Conservation (phyloP, 1,140 invertebrate species). For the Armadillidium nasatum region DNA sequence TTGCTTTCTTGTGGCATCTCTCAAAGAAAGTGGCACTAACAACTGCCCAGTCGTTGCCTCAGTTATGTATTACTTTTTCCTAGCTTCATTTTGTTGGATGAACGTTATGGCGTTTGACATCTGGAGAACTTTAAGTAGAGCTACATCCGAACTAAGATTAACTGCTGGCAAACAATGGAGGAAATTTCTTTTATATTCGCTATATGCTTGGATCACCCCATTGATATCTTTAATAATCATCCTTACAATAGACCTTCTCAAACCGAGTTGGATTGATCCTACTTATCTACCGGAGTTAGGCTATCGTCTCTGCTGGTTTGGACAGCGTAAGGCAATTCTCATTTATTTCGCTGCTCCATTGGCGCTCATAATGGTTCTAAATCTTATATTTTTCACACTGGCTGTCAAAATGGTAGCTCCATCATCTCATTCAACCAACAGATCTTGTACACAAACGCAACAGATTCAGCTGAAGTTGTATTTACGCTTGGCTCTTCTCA, state of each 20-base stretch:
- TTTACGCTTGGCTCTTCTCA: constrained; percentile 55
- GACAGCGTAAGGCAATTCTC: constrained; percentile 53
- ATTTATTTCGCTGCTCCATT: constrained; percentile 57
- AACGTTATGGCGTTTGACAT: constrained; percentile 94
- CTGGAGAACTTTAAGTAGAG: constrained; percentile 56
- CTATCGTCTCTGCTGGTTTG: constrained; percentile 56
- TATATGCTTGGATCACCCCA: constrained; percentile 57
- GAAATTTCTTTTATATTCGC: constrained; percentile 54
- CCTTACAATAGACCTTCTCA: constrained; percentile 52
- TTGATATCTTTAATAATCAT: constrained; percentile 52
- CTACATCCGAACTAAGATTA: constrained; percentile 54
- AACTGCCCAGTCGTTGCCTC: constrained; percentile 61
- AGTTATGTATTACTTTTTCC: constrained; percentile 84
- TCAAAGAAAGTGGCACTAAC: constrained; percentile 40
- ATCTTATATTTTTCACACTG: constrained; percentile 54
- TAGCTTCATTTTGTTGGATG: constrained; percentile 93
- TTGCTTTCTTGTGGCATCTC: constrained; percentile 52
- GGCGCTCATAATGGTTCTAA: constrained; percentile 52
- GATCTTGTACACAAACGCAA: constrained; percentile 45
- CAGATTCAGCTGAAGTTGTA: constrained; percentile 56
- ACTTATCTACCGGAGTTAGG: constrained; percentile 53
- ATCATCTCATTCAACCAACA: constrained; percentile 50
- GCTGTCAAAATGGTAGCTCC: constrained; percentile 55
- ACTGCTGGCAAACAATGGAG: constrained; percentile 49
- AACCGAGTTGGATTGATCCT: constrained; percentile 47